phyloP scores from a whole-genome alignment of 2,113 vertebrate genomes.

The Tringa solitaria region DNA sequence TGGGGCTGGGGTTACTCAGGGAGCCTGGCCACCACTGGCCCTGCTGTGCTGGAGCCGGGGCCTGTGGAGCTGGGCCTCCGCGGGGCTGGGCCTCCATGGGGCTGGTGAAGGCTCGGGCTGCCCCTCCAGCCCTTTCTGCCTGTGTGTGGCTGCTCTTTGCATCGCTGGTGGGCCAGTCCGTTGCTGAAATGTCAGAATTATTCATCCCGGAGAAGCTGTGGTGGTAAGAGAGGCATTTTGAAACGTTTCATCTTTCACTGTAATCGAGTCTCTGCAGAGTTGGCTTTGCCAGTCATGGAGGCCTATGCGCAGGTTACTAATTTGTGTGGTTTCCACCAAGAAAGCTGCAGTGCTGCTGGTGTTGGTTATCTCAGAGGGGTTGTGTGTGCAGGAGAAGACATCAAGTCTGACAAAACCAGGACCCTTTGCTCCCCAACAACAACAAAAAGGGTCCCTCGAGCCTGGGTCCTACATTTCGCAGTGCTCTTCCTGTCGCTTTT shows the following conservation, averaged over 20 bases:
- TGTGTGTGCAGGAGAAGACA: accelerated
- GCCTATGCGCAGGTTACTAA: background rate
- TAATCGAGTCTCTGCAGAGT: background rate
- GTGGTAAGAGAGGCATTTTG: background rate
- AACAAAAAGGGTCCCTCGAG: accelerated
- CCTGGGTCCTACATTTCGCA: accelerated
- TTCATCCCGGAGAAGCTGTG: background rate
- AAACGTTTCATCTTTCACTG: background rate
- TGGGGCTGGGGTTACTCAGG: accelerated
- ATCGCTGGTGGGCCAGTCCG: too few species aligned
- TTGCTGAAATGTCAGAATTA: background rate
- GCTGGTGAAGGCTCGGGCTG: background rate
- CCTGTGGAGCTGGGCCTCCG: background rate
- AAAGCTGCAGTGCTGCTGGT: background rate
- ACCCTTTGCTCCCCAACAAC: accelerated
- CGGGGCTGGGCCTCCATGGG: too few species aligned
- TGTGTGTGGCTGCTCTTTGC: too few species aligned
- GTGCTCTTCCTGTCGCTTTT: background rate
- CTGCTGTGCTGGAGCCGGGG: background rate
- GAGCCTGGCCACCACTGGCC: accelerated
- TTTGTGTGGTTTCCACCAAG: background rate
- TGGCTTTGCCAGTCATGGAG: background rate
- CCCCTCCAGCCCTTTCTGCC: background rate
- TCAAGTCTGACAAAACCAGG: background rate
- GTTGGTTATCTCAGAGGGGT: too few species aligned